Conservation (phyloP, 2,797 vertebrate species). For the Cryptoblepharus egeriae region DNA sequence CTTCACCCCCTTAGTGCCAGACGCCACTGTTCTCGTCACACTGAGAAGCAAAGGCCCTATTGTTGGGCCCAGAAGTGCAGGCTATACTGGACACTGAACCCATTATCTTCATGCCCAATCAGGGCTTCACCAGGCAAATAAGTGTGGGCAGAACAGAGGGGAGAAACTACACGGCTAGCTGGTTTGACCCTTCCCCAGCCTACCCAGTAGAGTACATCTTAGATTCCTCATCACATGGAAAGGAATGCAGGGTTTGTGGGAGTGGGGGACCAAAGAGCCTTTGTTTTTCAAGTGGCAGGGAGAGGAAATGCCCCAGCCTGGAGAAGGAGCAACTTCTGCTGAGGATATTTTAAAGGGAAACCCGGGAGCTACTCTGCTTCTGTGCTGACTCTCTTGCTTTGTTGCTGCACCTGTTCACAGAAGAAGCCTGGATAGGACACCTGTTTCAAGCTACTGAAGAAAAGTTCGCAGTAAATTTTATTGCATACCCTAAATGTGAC, state of each 20-base stretch:
- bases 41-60: slow-evolving; percentile 72
- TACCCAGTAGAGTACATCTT: slow-evolving; percentile 45
- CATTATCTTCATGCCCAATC: slow-evolving; percentile 65
- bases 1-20: slow-evolving; percentile 43
- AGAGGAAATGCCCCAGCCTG: background rate
- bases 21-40: slow-evolving; percentile 60
- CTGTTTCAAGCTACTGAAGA: background rate
- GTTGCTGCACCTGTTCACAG: background rate
- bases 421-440: no score
- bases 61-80: slow-evolving; percentile 68
- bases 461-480: background rate
- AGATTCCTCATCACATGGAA: slow-evolving; percentile 74
- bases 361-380: background rate
- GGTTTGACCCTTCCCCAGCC: slow-evolving; percentile 15
- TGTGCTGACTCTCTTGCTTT: background rate
- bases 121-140: slow-evolving; percentile 32
- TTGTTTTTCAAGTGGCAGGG: slow-evolving; percentile 3
- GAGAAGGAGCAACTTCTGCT: background rate
- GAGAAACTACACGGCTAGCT: slow-evolving; percentile 19
- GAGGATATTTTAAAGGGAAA: background rate
- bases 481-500: background rate
- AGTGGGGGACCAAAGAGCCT: slow-evolving; percentile 5
- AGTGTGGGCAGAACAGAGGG: background rate
- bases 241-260: slow-evolving; percentile 25
- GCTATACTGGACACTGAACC: slow-evolving; percentile 53